These are phyloP conservation scores for Gracilinanus agilis DNA, from an alignment of 2,113 vertebrate genomes.

Conservation along the genomic window DNA sequence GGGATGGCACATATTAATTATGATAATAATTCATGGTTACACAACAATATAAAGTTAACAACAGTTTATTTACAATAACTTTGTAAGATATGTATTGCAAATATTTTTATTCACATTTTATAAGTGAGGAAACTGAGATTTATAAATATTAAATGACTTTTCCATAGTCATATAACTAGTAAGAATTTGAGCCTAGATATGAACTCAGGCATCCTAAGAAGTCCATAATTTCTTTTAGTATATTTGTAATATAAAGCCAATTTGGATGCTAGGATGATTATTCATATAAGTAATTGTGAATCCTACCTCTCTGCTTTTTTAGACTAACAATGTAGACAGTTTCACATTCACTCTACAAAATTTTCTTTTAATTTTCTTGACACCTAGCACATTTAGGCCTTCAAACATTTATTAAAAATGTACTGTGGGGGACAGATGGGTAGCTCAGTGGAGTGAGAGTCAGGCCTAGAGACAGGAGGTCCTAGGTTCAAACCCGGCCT, in stretches of 20 bases:
- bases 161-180: too few species aligned
- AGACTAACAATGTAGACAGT: not conserved
- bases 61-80: not conserved
- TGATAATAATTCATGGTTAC: not conserved
- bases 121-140: too few species aligned
- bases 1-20: not conserved
- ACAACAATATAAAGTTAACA: not conserved
- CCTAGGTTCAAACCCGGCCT: too few species aligned
- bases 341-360: not conserved
- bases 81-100: not conserved
- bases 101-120: not conserved
- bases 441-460: too few species aligned
- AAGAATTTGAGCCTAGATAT: not conserved
- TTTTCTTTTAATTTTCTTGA: not conserved
- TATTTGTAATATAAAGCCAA: not conserved
- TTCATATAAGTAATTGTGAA: not conserved
- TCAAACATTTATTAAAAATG: not conserved
- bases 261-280: not conserved
- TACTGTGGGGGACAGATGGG: too few species aligned
- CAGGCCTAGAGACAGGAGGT: too few species aligned
- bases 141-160: too few species aligned
- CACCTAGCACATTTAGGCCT: not conserved
- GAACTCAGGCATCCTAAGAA: not conserved
- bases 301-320: not conserved
- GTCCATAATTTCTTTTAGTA: not conserved